Conservation (phyloP, 2,797 vertebrate genomes). For the Clamator glandarius region DNA sequence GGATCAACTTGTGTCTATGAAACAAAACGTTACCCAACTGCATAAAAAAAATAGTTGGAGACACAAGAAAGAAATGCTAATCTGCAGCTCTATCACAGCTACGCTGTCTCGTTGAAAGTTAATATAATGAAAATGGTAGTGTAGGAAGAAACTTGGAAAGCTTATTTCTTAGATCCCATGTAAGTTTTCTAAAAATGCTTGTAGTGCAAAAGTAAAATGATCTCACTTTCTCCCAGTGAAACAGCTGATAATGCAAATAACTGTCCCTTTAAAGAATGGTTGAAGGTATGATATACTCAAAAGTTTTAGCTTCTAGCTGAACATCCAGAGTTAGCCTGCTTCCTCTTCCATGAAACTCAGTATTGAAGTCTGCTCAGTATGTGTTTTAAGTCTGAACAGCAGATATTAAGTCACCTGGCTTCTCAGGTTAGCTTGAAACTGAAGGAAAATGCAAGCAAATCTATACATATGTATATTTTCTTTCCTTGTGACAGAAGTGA, state of each 20-base stretch:
- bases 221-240: not conserved
- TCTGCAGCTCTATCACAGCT: not conserved
- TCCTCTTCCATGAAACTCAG: not conserved
- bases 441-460: not conserved
- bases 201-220: not conserved
- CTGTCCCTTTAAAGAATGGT: not conserved
- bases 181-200: not conserved
- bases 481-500: not conserved
- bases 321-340: not conserved
- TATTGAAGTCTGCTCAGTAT: not conserved
- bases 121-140: not conserved
- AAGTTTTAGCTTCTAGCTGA: not conserved
- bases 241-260: not conserved
- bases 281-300: not conserved
- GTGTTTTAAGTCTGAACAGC: not conserved
- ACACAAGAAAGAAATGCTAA: not conserved
- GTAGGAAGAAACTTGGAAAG: not conserved
- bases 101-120: not conserved
- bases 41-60: not conserved
- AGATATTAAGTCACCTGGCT: not conserved
- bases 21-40: not conserved
- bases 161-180: not conserved
- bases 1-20: not conserved
- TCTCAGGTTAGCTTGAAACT: not conserved
- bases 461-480: no score